Evolutionary conservation across 2,113 vertebrate species (phyloP), one percentile per base, ranked within the genome.

Genomic region (Marmota monax): DNA sequence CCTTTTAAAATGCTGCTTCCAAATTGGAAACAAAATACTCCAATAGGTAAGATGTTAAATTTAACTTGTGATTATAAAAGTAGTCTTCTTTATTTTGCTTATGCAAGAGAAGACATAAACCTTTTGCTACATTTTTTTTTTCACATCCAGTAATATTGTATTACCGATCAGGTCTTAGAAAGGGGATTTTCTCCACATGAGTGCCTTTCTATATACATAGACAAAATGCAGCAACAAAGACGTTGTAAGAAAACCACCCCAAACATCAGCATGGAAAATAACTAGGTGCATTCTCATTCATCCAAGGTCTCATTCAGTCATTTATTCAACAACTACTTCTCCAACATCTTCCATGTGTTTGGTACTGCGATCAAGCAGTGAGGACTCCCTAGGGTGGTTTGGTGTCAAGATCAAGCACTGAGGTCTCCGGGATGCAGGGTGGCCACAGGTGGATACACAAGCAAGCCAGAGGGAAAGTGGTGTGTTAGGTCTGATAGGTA

Each of bases 1-100:
- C n/a, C n/a, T 84, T 91, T 90, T 25, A 77, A 95, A 92, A 82
- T 84, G 2, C 0, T 72, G 3, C 32, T 51, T 87, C 42, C 58
- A 78, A 88, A 74, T 39, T 69, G 29, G 29, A 69, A 73, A 56
- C 27, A 90, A 89, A 89, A 90, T 18, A 10, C 13, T 32, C 56
- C 39, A 7, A 90, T 67, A 29, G 45, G 5, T 83, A 88, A 90
- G 63, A 92, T 51, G 29, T 93, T 84, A 56, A 69, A 48, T 96
- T 69, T 84, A 94, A 69, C 32, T 87, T 32, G 27, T 73, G 34
- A 37, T 78, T 73, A 74, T 42, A 34, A 45, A 88, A 78, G 17
- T 77, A 87, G 25, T 34, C 27, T 16, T 77, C 22, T 72, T 96
- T 48, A 69, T 70, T 85, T 94, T 92, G 5, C 69, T 72, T 72